phyloP scores from a whole-genome alignment of 2,113 vertebrate genomes.

The Sorex araneus region DNA sequence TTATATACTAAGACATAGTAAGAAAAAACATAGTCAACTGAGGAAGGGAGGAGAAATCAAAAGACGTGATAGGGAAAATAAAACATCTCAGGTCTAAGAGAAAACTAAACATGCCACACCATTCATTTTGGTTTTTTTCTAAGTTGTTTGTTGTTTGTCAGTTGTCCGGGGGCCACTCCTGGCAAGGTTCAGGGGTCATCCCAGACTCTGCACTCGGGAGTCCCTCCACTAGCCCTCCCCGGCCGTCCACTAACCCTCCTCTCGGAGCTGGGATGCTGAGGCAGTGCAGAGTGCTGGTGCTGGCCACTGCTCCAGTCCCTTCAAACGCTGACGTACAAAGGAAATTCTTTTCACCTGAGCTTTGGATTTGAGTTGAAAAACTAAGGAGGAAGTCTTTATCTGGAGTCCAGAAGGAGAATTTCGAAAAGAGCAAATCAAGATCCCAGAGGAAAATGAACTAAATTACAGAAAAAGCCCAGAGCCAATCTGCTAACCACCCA shows the following conservation, averaged over 20 bases:
- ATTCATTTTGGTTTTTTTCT: neutral
- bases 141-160: too few species aligned
- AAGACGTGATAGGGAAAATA: conserved; percentile 31
- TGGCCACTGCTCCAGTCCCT: neutral
- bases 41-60: neutral
- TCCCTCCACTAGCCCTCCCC: conserved; percentile 4
- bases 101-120: conserved; percentile 48
- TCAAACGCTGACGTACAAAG: conserved; percentile 58
- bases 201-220: neutral
- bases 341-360: conserved; percentile 67
- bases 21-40: conserved; percentile 25
- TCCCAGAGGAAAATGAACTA: conserved; percentile 69
- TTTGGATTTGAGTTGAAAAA: conserved; percentile 68
- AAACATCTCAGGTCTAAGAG: conserved; percentile 22
- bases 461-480: conserved; percentile 64
- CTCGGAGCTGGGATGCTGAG: conserved; percentile 6
- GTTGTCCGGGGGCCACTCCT: too few species aligned
- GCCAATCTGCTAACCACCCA: conserved; percentile 47
- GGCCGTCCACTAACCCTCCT: neutral
- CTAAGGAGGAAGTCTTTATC: conserved; percentile 59
- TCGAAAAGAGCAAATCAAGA: conserved; percentile 17
- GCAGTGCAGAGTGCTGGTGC: conserved; percentile 48
- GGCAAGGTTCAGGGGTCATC: too few species aligned
- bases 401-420: conserved; percentile 63
- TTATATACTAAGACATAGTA: conserved; percentile 45